Evolutionary conservation across 2,113 vertebrate genomes (phyloP), one percentile per base, ranked within the genome.

Genomic region (Hystrix brachyura): DNA sequence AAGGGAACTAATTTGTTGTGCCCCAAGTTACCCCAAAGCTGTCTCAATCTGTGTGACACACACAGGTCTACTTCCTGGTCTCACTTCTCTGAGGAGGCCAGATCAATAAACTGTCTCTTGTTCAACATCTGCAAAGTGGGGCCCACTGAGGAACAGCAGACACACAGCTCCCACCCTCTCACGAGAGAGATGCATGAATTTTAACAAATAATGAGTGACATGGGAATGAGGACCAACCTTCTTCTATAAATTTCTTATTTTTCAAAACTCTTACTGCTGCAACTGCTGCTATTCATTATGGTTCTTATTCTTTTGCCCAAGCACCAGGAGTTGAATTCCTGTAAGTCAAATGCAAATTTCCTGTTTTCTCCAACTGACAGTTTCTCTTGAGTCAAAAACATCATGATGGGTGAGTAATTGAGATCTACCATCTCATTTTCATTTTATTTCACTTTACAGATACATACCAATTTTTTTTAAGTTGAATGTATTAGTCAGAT

Each of bases 131-230:
- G 64, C 43, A 38, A 64, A n/a, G 1, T 5, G 5, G 17, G 34
- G 7, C 4, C 51, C 29, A 2, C 7, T 72, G 21, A 69, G 12
- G 25, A 78, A 51, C 19, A 14, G 7, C 11, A 23, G 48, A 12
- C 29, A 23, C 34, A 1, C 9, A 17, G 23, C 9, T 46, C 29
- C n/a, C 17, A 13, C 0, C 0, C 13, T 62, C 3, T 8, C 14
- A 48, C 2, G 17, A 34, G 15, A 46, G 1, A 53, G 29, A 18
- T 9, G 8, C 6, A 12, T 43, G 3, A 10, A 3, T 72, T 76
- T 17, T 38, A 34, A n/a, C 32, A 29, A 27, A 29, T 25, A 15
- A 1, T 7, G 19, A 57, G 1, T 18, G 21, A 17, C 29, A 46
- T 38, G 38, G 15, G 29, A 13, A 10, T 13, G 5, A 4, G 3